Evolutionary conservation across 2,797 vertebrate genomes (phyloP), one percentile per base, ranked within the genome.

Genomic region (Micropoecilia bifurca): DNA sequence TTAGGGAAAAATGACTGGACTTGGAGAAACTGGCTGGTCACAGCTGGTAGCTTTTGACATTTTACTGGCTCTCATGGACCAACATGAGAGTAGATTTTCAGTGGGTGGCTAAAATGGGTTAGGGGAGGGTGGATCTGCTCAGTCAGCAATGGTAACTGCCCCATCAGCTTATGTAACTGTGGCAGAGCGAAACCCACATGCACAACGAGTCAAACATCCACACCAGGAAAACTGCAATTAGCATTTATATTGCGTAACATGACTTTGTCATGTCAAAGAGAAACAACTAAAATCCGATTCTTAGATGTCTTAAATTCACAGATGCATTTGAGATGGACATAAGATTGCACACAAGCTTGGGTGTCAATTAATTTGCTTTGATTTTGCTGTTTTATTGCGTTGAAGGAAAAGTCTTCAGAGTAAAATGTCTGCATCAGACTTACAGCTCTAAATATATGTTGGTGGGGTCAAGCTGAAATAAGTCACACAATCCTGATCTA

Each of bases 151-250:
- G 82, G 90, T 88, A 90, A 88, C 88, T 81, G 83, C 86, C 85
- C 88, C 82, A 91, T 92, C 87, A 89, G 90, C 88, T 91, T 83
- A 50, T 91, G 91, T 88, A 92, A 89, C 86, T 76, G 90, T 83
- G 92, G 87, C 66, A 57, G 82, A 89, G 82, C 85, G 83, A 89
- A 85, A 88, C 86, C 76, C 87, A 79, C 84, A 83, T 74, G 73
- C 74, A 83, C 80, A 84, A 77, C 75, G n/a, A 80, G 55, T 75
- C 77, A 61, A 61, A 33, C 55, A 78, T 46, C 28, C 78, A 61
- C 78, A 75, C 41, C 71, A 14, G 28, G 47, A 75, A 76, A 83
- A 84, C 59, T 57, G 68, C 69, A 81, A 76, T 75, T 79, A 72
- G 71, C 78, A 74, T 86, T 79, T 57, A 66, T 85, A 81, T 77